Conservation (phyloP, 1,140 invertebrate species). For the Ephestia elutella region DNA sequence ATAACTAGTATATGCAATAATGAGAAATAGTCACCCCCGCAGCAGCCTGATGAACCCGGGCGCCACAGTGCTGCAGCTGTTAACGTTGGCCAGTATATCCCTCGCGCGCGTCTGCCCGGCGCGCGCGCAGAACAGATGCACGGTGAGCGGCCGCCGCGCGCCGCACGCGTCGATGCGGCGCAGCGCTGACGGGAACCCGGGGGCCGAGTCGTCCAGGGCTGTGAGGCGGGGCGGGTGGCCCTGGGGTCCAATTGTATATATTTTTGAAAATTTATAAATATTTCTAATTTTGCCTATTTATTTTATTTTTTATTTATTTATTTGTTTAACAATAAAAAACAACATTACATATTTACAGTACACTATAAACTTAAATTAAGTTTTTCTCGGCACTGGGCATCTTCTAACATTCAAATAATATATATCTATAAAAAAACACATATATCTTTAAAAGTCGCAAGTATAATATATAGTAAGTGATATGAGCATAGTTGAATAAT, state of each 20-base stretch:
- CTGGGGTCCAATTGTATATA: slow-evolving; percentile 19
- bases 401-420: too few relatives aligned
- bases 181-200: slow-evolving; percentile 84
- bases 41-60: slow-evolving; percentile 56
- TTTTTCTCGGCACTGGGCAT: too few relatives aligned
- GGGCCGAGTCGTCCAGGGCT: slow-evolving; percentile 83
- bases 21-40: slow-evolving; percentile 40
- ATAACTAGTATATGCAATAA: too few relatives aligned
- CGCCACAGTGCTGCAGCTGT: slow-evolving; percentile 23
- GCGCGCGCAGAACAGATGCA: slow-evolving; percentile 95
- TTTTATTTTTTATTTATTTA: too few relatives aligned
- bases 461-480: too few relatives aligned
- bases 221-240: slow-evolving; percentile 78
- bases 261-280: slow-evolving; percentile 15
- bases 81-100: slow-evolving; percentile 88
- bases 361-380: too few relatives aligned
- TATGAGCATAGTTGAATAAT: too few relatives aligned
- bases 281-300: not conserved
- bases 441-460: too few relatives aligned
- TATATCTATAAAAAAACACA: too few relatives aligned
- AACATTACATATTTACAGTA: too few relatives aligned
- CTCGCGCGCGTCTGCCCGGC: slow-evolving; percentile 84
- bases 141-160: slow-evolving; percentile 91
- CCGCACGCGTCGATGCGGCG: slow-evolving; percentile 88
- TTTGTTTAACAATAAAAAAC: too few relatives aligned